phyloP scores from a whole-genome alignment of 2,797 vertebrate genomes.

The Etheostoma nigrum region DNA sequence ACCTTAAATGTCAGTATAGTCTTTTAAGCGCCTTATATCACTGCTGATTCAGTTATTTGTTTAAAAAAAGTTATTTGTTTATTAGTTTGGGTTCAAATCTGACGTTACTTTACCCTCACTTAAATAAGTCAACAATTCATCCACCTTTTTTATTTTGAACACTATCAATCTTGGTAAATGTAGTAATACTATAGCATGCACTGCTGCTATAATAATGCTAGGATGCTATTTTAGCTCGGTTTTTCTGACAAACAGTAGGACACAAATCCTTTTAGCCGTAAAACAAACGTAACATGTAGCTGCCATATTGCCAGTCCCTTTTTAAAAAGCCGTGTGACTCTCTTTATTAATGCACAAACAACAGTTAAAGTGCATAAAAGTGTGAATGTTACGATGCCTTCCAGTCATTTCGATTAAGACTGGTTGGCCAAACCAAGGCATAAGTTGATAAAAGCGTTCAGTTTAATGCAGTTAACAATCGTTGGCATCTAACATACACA shows the following conservation, averaged over 20 bases:
- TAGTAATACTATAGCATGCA: background rate
- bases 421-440: background rate
- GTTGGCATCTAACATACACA: constrained; percentile 3
- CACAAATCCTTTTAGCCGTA: constrained; percentile 33
- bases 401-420: constrained; percentile 30
- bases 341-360: constrained; percentile 16
- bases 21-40: too few species aligned
- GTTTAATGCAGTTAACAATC: constrained; percentile 40
- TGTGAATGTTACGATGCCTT: background rate
- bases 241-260: constrained; percentile 13
- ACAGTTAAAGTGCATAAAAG: constrained; percentile 19
- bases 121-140: too few species aligned
- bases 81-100: too few species aligned
- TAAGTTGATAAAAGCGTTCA: constrained; percentile 53
- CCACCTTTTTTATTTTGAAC: too few species aligned
- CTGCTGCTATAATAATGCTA: background rate
- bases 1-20: too few species aligned
- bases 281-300: constrained; percentile 27
- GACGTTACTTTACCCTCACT: too few species aligned
- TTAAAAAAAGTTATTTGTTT: too few species aligned
- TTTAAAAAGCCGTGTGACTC: constrained; percentile 9
- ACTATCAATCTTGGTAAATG: too few species aligned
- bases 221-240: background rate
- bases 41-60: too few species aligned
- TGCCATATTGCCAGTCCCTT: background rate